Evolutionary conservation across 2,888 invertebrate genomes (phyloP).

Genomic region (Drosophila incognita): DNA sequence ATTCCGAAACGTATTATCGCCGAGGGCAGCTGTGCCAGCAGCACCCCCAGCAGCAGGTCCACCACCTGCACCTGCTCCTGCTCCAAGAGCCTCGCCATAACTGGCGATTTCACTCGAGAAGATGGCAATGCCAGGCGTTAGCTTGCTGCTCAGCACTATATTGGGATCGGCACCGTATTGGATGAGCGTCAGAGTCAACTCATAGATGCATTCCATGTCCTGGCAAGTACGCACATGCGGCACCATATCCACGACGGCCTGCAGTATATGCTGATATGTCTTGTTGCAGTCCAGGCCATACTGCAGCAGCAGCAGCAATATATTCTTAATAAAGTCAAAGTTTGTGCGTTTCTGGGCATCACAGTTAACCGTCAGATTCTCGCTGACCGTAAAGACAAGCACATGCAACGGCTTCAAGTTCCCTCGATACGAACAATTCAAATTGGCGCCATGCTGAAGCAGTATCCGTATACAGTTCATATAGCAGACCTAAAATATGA

Average conservation of each 20-base stretch:
- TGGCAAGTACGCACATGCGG: slow-evolving; percentile 88
- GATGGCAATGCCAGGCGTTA: slow-evolving; percentile 83
- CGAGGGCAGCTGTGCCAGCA: slow-evolving; percentile 55
- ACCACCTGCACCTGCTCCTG: slow-evolving; percentile 23
- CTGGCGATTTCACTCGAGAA: slow-evolving; percentile 85
- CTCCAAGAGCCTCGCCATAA: slow-evolving; percentile 82
- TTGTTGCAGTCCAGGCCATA: slow-evolving; percentile 89
- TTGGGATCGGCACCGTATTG: slow-evolving; percentile 92
- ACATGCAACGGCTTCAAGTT: slow-evolving; percentile 90
- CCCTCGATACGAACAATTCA: slow-evolving; percentile 89
- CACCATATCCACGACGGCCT: slow-evolving; percentile 90
- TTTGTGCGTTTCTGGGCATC: slow-evolving; percentile 89
- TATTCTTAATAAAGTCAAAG: slow-evolving; percentile 89
- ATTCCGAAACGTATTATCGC: slow-evolving; percentile 83
- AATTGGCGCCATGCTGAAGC: slow-evolving; percentile 89
- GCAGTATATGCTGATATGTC: slow-evolving; percentile 89
- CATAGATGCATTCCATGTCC: slow-evolving; percentile 90
- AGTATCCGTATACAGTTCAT: slow-evolving; percentile 89
- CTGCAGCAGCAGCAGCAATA: slow-evolving; percentile 88
- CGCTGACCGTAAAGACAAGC: slow-evolving; percentile 89
- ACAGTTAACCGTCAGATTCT: slow-evolving; percentile 89
- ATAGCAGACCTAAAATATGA: slow-evolving; percentile 87
- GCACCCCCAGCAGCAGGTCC: slow-evolving; percentile 25
- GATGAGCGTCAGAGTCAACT: slow-evolving; percentile 89
- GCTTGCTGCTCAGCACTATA: slow-evolving; percentile 86